phyloP scores from a whole-genome alignment of 2,113 vertebrate genomes.

The Carettochelys insculpta region DNA sequence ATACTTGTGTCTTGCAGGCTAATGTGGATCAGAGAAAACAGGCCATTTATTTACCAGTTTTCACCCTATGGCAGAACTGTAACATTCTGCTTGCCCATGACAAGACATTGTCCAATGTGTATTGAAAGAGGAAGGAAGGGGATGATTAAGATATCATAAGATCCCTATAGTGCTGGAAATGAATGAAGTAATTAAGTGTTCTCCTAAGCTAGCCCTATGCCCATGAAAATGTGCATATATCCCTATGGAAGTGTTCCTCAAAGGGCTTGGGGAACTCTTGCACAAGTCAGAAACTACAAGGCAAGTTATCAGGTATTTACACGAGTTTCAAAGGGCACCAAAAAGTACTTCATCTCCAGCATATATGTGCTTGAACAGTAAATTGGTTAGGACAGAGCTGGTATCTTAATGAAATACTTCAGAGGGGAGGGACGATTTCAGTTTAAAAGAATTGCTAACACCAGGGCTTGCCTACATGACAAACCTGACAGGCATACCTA shows the following conservation, averaged over 20 bases:
- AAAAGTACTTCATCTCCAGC: slow-evolving; percentile 49
- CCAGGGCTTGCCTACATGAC: background rate
- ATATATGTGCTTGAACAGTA: slow-evolving; percentile 32
- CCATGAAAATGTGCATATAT: slow-evolving; percentile 64
- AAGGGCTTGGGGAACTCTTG: slow-evolving; percentile 47
- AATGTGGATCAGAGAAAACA: background rate
- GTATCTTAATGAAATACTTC: background rate
- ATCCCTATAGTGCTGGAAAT: background rate
- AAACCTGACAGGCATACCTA: background rate
- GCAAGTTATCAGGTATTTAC: slow-evolving; percentile 66
- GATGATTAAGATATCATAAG: background rate
- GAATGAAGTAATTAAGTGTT: slow-evolving; percentile 16
- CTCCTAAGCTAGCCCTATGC: slow-evolving; percentile 45
- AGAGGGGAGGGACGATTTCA: accelerated
- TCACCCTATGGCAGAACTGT: background rate
- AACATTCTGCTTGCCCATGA: accelerated
- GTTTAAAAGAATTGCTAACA: background rate
- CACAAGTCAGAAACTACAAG: slow-evolving; percentile 47
- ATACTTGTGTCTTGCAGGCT: background rate
- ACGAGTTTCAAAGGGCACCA: slow-evolving; percentile 63
- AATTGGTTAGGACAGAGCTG: slow-evolving; percentile 30
- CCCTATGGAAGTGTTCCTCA: slow-evolving; percentile 7
- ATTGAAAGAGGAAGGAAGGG: background rate
- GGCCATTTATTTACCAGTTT: background rate
- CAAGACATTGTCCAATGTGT: background rate